These are phyloP conservation scores for Girardinus metallicus DNA, from an alignment of 2,797 vertebrate genomes.

Conservation along the genomic window DNA sequence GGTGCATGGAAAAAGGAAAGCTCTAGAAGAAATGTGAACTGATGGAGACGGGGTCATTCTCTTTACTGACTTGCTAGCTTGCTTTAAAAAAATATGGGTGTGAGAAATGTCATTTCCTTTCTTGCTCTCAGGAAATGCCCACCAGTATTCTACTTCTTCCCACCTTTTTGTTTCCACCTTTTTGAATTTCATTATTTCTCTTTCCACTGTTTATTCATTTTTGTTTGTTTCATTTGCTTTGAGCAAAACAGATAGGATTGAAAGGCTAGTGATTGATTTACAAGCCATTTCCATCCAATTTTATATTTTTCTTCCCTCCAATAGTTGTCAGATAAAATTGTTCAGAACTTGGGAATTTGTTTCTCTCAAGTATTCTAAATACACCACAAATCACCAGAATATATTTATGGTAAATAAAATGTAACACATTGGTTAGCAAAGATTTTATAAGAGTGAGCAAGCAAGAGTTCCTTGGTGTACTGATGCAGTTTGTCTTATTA, in stretches of 20 bases:
- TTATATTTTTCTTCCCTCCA: not conserved
- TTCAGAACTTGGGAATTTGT: not conserved
- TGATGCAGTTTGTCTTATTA: not conserved
- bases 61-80: slow-evolving; percentile 40
- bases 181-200: not conserved
- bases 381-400: not conserved
- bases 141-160: not conserved
- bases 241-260: not conserved
- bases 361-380: not conserved
- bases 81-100: slow-evolving; percentile 45
- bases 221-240: no score
- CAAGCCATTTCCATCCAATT: not conserved
- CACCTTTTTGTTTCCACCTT: not conserved
- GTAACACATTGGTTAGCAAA: not conserved
- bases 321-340: not conserved
- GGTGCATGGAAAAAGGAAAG: slow-evolving; percentile 7
- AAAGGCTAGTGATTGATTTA: not conserved
- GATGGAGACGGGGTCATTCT: slow-evolving; percentile 43
- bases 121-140: slow-evolving; percentile 16
- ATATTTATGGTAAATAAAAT: not conserved
- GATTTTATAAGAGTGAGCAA: not conserved
- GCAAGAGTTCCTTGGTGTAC: not conserved
- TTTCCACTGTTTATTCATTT: not conserved
- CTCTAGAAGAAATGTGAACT: slow-evolving; percentile 10
- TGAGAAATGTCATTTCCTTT: slow-evolving; percentile 26